These are phyloP conservation scores for Donacobius atricapilla DNA, from an alignment of 2,113 vertebrate species.

Conservation along the genomic window DNA sequence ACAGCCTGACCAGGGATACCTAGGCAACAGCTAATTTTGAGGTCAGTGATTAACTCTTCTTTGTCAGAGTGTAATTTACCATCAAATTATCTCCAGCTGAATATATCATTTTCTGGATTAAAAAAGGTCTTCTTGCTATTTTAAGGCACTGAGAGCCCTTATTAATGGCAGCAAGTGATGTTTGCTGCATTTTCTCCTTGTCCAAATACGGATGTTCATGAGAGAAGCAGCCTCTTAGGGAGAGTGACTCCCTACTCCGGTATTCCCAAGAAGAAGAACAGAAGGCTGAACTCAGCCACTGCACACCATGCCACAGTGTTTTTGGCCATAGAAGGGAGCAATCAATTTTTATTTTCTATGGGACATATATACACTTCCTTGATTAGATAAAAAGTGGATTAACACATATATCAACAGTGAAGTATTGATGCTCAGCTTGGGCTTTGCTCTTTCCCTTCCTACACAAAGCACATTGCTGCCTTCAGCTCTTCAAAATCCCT, in stretches of 20 bases:
- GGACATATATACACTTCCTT: neutral
- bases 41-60: conserved; percentile 67
- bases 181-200: neutral
- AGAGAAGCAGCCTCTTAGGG: neutral
- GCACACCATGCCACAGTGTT: rapidly evolving
- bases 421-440: neutral
- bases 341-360: neutral
- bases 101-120: conserved; percentile 3
- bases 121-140: neutral
- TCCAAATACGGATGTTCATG: neutral
- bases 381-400: conserved; percentile 1
- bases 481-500: neutral
- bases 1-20: conserved; percentile 15
- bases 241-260: neutral
- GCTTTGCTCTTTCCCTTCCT: neutral
- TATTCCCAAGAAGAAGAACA: neutral
- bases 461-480: neutral
- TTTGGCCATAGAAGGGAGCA: neutral
- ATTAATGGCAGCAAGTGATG: neutral
- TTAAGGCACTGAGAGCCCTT: neutral
- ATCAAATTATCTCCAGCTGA: conserved; percentile 8
- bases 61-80: conserved; percentile 33
- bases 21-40: conserved; percentile 66
- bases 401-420: neutral
- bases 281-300: neutral